These are phyloP conservation scores for Anadara kagoshimensis DNA, from an alignment of 1,140 invertebrate species.

Conservation along the genomic window DNA sequence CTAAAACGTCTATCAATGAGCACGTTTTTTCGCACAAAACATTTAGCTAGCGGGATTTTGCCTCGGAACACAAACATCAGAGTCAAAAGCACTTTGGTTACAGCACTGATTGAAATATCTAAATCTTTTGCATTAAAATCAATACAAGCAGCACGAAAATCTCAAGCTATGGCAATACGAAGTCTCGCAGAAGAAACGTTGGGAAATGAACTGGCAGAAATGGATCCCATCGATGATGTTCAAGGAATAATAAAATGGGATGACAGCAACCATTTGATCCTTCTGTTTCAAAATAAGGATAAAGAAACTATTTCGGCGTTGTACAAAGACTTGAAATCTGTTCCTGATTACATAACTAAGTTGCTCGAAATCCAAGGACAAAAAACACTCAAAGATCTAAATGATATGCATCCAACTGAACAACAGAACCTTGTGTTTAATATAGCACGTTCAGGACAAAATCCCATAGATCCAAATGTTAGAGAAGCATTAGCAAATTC, in stretches of 20 bases:
- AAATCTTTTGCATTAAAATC: slow-evolving; percentile 42
- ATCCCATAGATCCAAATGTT: not conserved
- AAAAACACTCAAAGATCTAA: slow-evolving; percentile 28
- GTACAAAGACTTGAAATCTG: slow-evolving; percentile 28
- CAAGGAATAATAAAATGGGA: slow-evolving; percentile 45
- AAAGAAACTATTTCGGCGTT: slow-evolving; percentile 42
- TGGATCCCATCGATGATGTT: not conserved
- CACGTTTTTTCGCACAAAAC: slow-evolving; percentile 27
- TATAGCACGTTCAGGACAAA: slow-evolving; percentile 9
- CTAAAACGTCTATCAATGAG: slow-evolving; percentile 46
- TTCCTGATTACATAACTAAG: slow-evolving; percentile 28
- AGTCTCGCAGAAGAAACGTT: no score
- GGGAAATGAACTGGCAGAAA: not conserved
- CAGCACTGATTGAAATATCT: slow-evolving; percentile 35
- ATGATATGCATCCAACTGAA: slow-evolving; percentile 8
- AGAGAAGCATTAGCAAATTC: not conserved
- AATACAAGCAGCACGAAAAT: slow-evolving; percentile 20
- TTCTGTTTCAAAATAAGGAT: slow-evolving; percentile 43
- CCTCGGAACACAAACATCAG: no score
- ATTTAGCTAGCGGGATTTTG: not conserved
- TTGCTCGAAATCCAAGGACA: slow-evolving; percentile 45
- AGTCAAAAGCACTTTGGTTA: slow-evolving; percentile 28
- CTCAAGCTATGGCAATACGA: slow-evolving; percentile 1
- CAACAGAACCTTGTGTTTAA: slow-evolving; percentile 35
- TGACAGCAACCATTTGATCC: slow-evolving; percentile 46